These are phyloP conservation scores for Drosophila anomelani DNA, from an alignment of 2,888 invertebrate genomes.

Conservation along the genomic window DNA sequence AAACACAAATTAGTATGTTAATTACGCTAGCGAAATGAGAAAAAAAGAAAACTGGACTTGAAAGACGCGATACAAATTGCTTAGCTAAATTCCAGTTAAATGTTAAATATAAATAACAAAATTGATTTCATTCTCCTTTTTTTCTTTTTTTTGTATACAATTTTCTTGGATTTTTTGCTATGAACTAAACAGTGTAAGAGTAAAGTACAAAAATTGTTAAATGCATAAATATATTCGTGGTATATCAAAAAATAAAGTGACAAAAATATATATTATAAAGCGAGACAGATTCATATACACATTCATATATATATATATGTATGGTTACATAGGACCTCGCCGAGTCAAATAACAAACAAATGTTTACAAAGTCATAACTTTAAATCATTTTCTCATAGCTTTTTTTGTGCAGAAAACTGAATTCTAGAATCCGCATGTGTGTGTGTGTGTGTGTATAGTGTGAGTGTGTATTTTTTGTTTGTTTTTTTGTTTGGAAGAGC, in stretches of 20 bases:
- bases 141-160: background rate
- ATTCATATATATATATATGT: constrained; percentile 1
- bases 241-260: constrained; percentile 1
- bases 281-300: constrained; percentile 1
- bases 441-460: constrained; percentile 10
- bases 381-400: background rate
- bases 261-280: constrained; percentile 9
- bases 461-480: constrained; percentile 14
- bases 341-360: constrained; percentile 26
- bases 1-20: constrained; percentile 40
- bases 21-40: constrained; percentile 61
- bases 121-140: background rate
- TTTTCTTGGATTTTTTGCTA: constrained; percentile 20
- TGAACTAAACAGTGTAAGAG: constrained; percentile 46
- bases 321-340: constrained; percentile 4
- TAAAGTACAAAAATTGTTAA: constrained; percentile 31
- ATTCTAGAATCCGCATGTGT: constrained; percentile 24
- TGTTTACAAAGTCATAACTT: constrained; percentile 1
- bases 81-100: constrained; percentile 65
- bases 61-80: constrained; percentile 46
- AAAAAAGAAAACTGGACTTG: background rate
- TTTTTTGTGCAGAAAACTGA: constrained; percentile 21
- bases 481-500: constrained; percentile 34
- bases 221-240: constrained; percentile 19
- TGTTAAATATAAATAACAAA: constrained; percentile 37